These are phyloP conservation scores for Apocheima hispidaria DNA, from an alignment of 2,888 invertebrate genomes.

Conservation along the genomic window DNA sequence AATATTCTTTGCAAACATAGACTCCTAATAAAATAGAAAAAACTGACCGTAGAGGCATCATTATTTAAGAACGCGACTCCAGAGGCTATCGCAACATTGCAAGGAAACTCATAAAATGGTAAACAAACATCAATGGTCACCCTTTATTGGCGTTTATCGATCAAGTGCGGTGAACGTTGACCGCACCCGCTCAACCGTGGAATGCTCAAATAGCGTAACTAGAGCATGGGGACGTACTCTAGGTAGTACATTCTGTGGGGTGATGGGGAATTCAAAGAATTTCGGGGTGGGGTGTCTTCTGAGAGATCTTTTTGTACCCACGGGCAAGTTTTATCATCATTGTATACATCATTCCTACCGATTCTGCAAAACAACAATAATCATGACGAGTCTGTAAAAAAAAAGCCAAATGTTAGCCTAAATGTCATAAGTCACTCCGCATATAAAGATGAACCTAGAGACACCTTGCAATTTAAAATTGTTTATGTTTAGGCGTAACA, in stretches of 20 bases:
- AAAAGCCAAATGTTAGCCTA: neutral
- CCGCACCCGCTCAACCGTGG: conserved; percentile 52
- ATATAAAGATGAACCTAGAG: no score
- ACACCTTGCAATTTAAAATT: no score
- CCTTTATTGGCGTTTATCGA: conserved; percentile 48
- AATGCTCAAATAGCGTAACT: conserved; percentile 55
- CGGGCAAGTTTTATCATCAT: neutral
- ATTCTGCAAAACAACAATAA: neutral
- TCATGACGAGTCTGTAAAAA: neutral
- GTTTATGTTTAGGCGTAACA: no score
- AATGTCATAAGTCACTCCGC: no score
- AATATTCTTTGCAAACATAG: conserved; percentile 3
- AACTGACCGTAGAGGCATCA: conserved; percentile 5
- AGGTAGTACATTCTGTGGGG: conserved; percentile 11
- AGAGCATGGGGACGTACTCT: conserved; percentile 36
- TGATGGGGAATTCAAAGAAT: neutral
- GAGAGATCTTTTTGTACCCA: neutral
- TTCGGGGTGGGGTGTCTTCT: neutral
- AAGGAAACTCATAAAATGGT: conserved; percentile 38
- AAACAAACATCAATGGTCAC: conserved; percentile 43
- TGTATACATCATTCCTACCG: neutral
- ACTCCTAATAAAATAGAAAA: conserved; percentile 9
- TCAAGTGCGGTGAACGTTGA: conserved; percentile 56
- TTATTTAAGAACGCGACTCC: conserved; percentile 15
- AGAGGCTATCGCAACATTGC: conserved; percentile 21